Evolutionary conservation across 64 coral and sea anemone species (phyloP).

Genomic region (Orbicella faveolata): DNA sequence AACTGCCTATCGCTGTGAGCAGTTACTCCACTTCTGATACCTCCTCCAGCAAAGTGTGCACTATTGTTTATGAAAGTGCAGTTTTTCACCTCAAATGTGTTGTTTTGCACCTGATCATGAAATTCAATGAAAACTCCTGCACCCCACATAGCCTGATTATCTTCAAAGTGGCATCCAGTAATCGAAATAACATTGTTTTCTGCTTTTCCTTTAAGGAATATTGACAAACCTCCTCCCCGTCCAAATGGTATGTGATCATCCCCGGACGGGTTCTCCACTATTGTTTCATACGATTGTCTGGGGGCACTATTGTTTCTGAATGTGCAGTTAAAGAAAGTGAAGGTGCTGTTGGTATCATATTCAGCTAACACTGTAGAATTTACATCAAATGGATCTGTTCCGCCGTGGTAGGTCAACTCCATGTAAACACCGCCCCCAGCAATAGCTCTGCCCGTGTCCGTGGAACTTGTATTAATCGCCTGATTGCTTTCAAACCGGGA

Average conservation of each 20-base stretch:
- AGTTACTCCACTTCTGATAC: conserved; percentile 46
- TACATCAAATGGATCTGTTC: conserved; percentile 17
- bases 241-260: conserved; percentile 53
- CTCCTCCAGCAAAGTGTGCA: conserved; percentile 63
- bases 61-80: conserved; percentile 56
- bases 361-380: not conserved
- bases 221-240: conserved; percentile 70
- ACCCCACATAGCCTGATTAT: conserved; percentile 66
- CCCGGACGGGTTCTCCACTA: conserved; percentile 26
- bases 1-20: not conserved
- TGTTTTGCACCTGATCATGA: conserved; percentile 56
- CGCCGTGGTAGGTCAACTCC: conserved; percentile 53
- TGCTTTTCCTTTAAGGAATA: conserved; percentile 46
- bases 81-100: conserved; percentile 41
- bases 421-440: conserved; percentile 63
- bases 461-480: not conserved
- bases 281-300: conserved; percentile 3
- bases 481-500: conserved; percentile 22
- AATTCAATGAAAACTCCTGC: conserved; percentile 69
- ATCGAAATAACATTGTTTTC: conserved; percentile 34
- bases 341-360: conserved; percentile 35
- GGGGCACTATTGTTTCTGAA: conserved; percentile 51
- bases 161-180: conserved; percentile 56
- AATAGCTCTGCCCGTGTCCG: not conserved
- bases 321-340: conserved; percentile 31